Percentiles rank a stretch among this genome's conserved stretches.
Conservation (phyloP, 2,888 invertebrate genomes). For the Platerodrilus igneus region DNA sequence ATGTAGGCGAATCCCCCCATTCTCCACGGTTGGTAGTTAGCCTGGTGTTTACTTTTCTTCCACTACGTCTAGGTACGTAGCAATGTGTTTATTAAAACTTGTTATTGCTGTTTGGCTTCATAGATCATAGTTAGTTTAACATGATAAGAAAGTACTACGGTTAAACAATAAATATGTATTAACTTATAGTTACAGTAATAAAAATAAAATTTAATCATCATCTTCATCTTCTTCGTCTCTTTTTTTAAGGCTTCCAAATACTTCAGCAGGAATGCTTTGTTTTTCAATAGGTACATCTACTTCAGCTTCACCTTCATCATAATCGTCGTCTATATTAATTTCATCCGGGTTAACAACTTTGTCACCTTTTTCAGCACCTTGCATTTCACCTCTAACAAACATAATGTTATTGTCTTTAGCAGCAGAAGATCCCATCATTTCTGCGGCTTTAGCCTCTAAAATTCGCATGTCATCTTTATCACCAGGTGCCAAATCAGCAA, state of each 20-base stretch:
- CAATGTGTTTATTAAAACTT: too few relatives aligned
- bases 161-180: too few relatives aligned
- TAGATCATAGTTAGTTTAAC: too few relatives aligned
- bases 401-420: slow-evolving; percentile 59
- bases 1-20: too few relatives aligned
- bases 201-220: too few relatives aligned
- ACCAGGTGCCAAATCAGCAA: slow-evolving; percentile 69
- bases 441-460: slow-evolving; percentile 78
- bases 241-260: slow-evolving; percentile 77
- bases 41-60: too few relatives aligned
- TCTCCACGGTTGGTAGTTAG: too few relatives aligned
- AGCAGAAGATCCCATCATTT: slow-evolving; percentile 54
- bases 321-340: slow-evolving; percentile 76
- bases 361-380: slow-evolving; percentile 62
- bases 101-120: too few relatives aligned
- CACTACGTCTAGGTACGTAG: too few relatives aligned
- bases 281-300: slow-evolving; percentile 70
- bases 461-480: slow-evolving; percentile 84
- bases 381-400: slow-evolving; percentile 85
- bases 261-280: slow-evolving; percentile 81
- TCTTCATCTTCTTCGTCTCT: slow-evolving; percentile 28
- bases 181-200: too few relatives aligned
- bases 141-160: too few relatives aligned
- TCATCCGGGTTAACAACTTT: slow-evolving; percentile 83
- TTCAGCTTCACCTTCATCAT: slow-evolving; percentile 52